Percentiles rank a stretch among this genome's conserved stretches.
These are phyloP conservation scores for Yponomeuta cagnagella DNA, from an alignment of 2,888 invertebrate species.

Conservation along the genomic window DNA sequence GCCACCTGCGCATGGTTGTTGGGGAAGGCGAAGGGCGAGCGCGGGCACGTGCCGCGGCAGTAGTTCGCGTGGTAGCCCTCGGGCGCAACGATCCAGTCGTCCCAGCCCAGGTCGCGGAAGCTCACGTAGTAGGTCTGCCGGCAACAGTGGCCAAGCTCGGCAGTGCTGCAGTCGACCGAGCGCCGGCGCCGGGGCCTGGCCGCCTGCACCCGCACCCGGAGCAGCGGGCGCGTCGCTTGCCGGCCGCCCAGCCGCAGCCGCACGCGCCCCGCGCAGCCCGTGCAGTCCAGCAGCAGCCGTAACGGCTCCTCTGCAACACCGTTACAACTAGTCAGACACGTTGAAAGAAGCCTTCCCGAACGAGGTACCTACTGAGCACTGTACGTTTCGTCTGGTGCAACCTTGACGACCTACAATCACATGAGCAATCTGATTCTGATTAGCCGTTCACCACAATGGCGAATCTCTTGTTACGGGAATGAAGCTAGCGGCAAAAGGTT, in stretches of 20 bases:
- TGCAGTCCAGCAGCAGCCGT: constrained; percentile 88
- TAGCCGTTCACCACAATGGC: too few species aligned
- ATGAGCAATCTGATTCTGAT: too few species aligned
- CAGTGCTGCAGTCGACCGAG: constrained; percentile 87
- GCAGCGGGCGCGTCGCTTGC: constrained; percentile 85
- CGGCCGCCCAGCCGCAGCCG: constrained; percentile 77
- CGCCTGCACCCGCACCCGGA: constrained; percentile 85
- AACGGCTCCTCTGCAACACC: constrained; percentile 60
- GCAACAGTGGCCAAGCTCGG: constrained; percentile 79
- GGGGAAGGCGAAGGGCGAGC: constrained; percentile 88
- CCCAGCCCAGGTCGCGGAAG: constrained; percentile 94
- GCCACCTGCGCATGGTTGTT: constrained; percentile 94
- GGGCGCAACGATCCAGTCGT: constrained; percentile 95
- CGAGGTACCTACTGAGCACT: too few species aligned
- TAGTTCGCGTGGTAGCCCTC: constrained; percentile 95
- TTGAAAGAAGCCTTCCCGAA: too few species aligned
- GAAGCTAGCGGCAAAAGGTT: too few species aligned
- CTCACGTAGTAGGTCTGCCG: constrained; percentile 94
- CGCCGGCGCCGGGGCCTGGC: constrained; percentile 82
- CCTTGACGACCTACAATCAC: too few species aligned
- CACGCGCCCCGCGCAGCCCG: constrained; percentile 85
- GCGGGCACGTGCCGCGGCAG: constrained; percentile 92
- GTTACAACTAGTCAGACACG: too few species aligned
- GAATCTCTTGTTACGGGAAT: too few species aligned
- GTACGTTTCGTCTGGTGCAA: too few species aligned